A percentile compares a stretch with the other conserved stretches of the same genome.
Conservation (phyloP, 1,140 invertebrate genomes). For the Drosophila saltans region DNA sequence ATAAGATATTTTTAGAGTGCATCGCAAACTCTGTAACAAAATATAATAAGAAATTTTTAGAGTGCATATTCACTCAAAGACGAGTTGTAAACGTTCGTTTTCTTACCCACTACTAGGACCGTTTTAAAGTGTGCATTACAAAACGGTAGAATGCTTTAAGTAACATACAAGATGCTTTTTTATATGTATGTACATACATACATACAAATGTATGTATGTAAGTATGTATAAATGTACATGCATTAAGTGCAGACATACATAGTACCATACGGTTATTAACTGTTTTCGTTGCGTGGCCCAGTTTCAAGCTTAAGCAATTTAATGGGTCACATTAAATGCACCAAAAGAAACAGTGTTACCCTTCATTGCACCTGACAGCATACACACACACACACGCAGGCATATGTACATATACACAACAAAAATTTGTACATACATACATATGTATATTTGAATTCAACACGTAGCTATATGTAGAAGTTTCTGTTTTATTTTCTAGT, state of each 20-base stretch:
- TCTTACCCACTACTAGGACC: too few relatives aligned
- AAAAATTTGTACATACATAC: background rate
- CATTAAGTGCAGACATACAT: background rate
- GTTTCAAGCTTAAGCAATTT: constrained; percentile 3
- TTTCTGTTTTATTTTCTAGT: constrained; percentile 1
- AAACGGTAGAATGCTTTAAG: too few relatives aligned
- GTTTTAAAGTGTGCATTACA: background rate
- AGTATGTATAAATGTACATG: background rate
- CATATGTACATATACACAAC: background rate
- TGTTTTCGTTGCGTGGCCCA: background rate
- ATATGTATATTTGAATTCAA: too few relatives aligned
- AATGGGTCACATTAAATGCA: constrained; percentile 4
- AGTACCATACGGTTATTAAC: constrained; percentile 5
- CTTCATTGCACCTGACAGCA: background rate
- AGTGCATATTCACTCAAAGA: too few relatives aligned
- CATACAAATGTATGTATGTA: too few relatives aligned
- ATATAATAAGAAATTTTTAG: too few relatives aligned
- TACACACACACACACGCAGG: background rate
- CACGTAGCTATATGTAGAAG: too few relatives aligned
- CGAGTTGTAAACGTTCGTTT: too few relatives aligned
- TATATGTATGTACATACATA: too few relatives aligned
- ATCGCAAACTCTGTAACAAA: too few relatives aligned
- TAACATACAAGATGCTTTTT: too few relatives aligned
- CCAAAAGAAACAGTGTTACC: background rate
- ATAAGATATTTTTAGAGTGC: too few relatives aligned